Base-by-base conservation (phyloP, 1,140 invertebrate genomes). In the Leguminivora glycinivorella region DNA sequence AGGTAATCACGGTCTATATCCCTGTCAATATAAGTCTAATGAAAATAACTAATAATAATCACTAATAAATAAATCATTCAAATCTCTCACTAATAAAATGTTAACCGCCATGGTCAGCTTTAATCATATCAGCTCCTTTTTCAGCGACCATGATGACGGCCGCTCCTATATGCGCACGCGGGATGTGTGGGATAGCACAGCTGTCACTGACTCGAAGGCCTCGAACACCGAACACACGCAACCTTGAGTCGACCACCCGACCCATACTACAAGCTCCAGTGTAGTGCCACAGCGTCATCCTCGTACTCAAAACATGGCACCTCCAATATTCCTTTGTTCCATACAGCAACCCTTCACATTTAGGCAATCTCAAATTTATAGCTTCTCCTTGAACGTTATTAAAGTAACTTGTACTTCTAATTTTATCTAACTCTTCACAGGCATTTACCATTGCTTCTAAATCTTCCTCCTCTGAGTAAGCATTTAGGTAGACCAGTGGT, bases 401-500 rank as follows among this genome's bases (percentile, higher is more conserved):
- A 12, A 83, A 84, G n/a, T 22, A 67, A 26, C 9, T 22, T 22
- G 63, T 26, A 26, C 9, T n/a, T 29, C 56, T 60, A 1, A 60
- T 60, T 29, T 60, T 60, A 6, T 77, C n/a, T 29, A 70, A 81
- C 63, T 83, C 70, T 67, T 72, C 24, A 0, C 83, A 25, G 22
- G 78, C 80, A 0, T 63, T 58, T n/a, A 72, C 69, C 4, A 77
- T 22, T 12, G 69, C 70, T 4, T 77, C 76, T 0, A 92, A 73
- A 73, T 94, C 94, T 29, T 77, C 70, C 7, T 83, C 71, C 56
- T 93, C 76, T 0, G 80, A 74, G 19, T 94, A 83, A 72, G 93
- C 94, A 66, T 93, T 93, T 1, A 94, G 92, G 73, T 93, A 90
- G 12, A 96, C 93, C 52, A 92, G 76, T 0, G 95, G 95, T 67